A percentile compares a stretch with the other conserved stretches of the same genome.
Conservation (phyloP, 2,888 invertebrate species). For the Leucoma salicis region DNA sequence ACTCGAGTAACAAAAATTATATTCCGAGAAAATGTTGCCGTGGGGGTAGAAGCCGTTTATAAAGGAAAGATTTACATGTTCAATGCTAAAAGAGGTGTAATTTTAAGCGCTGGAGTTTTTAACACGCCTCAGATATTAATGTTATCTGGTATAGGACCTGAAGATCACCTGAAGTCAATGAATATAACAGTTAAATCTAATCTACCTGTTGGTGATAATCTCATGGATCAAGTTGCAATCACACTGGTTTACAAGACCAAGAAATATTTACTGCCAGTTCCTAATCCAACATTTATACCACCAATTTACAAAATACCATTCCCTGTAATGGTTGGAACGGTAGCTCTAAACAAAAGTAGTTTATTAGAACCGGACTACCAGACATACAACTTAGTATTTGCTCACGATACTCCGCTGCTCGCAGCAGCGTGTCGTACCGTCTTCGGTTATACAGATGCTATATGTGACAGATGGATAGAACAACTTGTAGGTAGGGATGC, state of each 20-base stretch:
- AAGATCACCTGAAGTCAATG: constrained; percentile 13
- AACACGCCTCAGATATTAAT: constrained; percentile 23
- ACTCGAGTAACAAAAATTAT: constrained; percentile 21
- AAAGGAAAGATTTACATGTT: constrained; percentile 12
- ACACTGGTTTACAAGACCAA: constrained; percentile 11
- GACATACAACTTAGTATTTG: constrained; percentile 9
- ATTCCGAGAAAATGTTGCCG: constrained; percentile 17
- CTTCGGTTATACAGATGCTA: constrained; percentile 10
- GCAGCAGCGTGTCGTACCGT: constrained; percentile 8
- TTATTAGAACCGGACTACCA: constrained; percentile 15
- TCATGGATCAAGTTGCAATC: constrained; percentile 13
- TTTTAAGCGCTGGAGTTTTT: constrained; percentile 20
- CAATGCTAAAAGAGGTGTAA: constrained; percentile 21
- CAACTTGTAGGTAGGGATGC: constrained; percentile 15
- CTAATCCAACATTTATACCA: neutral
- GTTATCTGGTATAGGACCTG: constrained; percentile 25
- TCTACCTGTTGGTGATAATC: constrained; percentile 18
- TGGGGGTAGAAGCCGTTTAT: constrained; percentile 12
- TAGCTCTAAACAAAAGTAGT: constrained; percentile 14
- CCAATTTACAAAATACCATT: constrained; percentile 18
- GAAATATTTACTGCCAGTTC: neutral
- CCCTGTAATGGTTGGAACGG: constrained; percentile 20
- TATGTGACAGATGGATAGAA: constrained; percentile 43
- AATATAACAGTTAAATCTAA: constrained; percentile 10
- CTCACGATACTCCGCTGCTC: constrained; percentile 23